Base-by-base conservation (phyloP, 2,797 vertebrate genomes). In the Saxicola maurus region DNA sequence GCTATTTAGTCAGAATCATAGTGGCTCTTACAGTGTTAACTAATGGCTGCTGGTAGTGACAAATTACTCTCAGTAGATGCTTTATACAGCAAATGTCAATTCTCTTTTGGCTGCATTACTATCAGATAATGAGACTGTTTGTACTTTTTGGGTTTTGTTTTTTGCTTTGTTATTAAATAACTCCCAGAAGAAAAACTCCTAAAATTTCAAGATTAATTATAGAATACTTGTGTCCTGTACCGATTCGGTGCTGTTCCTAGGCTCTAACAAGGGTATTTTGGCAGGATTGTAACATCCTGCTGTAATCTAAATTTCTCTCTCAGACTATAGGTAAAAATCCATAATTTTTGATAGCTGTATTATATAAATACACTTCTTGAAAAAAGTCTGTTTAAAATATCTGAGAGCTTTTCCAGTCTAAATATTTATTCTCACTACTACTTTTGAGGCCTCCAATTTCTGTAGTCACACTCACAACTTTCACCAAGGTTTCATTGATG, bases 371-470 rank as follows among this genome's bases (percentile, higher is more conserved):
- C 2, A 48, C 17, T 42, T 86, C 35, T 27, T 2, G 0, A 0
- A 8, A 48, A 37, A 66, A 40, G 46, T 28, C 59, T 81, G 48
- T 66, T 53, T 89, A 89, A 95, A 93, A 83, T 76, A 90, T 64
- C 68, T 61, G 28, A 69, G 37, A 81, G 30, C 24, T 75, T 81
- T 75, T 76, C 37, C 27, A 91, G 89, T 75, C 69, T 92, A 93
- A 91, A 91, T 92, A 89, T 91, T 89, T 91, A 83, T 89, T 91
- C 76, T 78, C 38, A 76, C 62, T 81, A 17, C 37, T 92, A 21
- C 77, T 83, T 87, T 38, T 86, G 76, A 81, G 35, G 72, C 78
- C 65, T 89, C 45, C 4, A 31, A 15, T 78, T 92, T 86, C 66
- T 91, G 38, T 61, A 82, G 80, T 62, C 40, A 62, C 30, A 87